Percentiles rank a stretch among this genome's conserved stretches.
Conservation (phyloP, 2,113 vertebrate genomes). For the Ammodytes marinus region DNA sequence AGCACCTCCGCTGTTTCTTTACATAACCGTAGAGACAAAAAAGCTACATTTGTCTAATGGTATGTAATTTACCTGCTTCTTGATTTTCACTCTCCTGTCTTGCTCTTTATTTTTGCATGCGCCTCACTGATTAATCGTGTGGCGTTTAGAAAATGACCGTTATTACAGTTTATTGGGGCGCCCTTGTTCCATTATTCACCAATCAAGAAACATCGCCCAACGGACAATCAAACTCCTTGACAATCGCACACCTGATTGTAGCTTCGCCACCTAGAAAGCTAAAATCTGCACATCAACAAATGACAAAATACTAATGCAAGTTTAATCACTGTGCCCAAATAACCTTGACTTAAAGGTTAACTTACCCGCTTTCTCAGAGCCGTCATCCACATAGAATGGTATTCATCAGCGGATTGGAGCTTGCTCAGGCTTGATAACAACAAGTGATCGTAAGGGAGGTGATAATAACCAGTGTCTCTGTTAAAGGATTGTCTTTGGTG, state of each 20-base stretch:
- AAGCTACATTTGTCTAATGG: conserved; percentile 52
- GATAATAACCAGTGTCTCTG: no score
- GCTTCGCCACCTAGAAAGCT: conserved; percentile 15
- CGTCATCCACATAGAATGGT: no score
- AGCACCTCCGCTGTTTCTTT: conserved; percentile 38
- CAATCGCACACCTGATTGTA: neutral
- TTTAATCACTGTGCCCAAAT: no score
- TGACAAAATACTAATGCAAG: neutral
- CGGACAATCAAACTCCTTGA: conserved; percentile 33
- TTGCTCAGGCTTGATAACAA: no score
- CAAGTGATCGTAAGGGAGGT: no score
- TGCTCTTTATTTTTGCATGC: conserved; percentile 35
- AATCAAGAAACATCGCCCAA: conserved; percentile 53
- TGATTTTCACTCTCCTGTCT: conserved; percentile 23
- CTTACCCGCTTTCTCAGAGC: no score
- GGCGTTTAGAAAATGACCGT: conserved; percentile 57
- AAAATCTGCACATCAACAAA: conserved; percentile 11
- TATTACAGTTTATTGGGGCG: conserved; percentile 60
- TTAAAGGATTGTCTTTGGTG: no score
- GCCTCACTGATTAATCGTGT: conserved; percentile 58
- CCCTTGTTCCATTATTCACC: conserved; percentile 52
- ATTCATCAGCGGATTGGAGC: no score
- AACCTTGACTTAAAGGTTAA: no score
- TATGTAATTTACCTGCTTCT: conserved; percentile 62
- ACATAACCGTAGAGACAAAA: conserved; percentile 53